Evolutionary conservation across 2,888 invertebrate species (phyloP).

Genomic region (Nomada flava): DNA sequence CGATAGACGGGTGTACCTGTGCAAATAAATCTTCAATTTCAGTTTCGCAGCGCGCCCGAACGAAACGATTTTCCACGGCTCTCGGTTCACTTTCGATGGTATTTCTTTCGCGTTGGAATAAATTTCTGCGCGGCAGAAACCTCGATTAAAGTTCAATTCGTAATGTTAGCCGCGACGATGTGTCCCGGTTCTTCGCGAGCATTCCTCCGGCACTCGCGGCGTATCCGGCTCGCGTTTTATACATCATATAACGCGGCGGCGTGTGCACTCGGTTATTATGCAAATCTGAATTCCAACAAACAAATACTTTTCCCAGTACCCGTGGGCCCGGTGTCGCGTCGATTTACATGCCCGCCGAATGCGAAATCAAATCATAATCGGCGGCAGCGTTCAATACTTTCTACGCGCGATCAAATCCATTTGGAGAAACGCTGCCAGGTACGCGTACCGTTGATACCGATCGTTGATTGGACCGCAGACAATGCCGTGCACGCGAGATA

Average conservation of each 20-base stretch:
- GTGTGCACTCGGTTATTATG: constrained; percentile 72
- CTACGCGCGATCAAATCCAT: no score
- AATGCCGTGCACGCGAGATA: no score
- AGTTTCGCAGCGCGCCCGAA: not conserved
- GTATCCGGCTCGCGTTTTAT: constrained; percentile 57
- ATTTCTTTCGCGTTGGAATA: constrained; percentile 27
- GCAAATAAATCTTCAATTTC: no score
- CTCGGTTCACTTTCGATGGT: constrained; percentile 28
- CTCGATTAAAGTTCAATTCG: constrained; percentile 58
- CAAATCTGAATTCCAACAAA: constrained; percentile 75
- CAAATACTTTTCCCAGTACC: constrained; percentile 73
- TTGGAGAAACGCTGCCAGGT: no score
- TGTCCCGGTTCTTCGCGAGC: constrained; percentile 37
- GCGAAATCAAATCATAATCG: constrained; percentile 58
- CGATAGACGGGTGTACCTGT: no score
- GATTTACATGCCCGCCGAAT: constrained; percentile 65
- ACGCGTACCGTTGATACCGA: no score
- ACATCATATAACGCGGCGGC: constrained; percentile 9
- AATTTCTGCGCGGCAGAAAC: constrained; percentile 37
- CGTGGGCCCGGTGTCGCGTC: constrained; percentile 39
- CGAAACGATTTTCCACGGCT: not conserved
- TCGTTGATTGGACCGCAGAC: no score
- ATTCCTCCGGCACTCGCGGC: constrained; percentile 49
- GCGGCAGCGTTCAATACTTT: constrained; percentile 55
- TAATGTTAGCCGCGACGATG: constrained; percentile 39